phyloP scores from a whole-genome alignment of 1,140 invertebrate genomes.

The Pachypeltis micranthus region DNA sequence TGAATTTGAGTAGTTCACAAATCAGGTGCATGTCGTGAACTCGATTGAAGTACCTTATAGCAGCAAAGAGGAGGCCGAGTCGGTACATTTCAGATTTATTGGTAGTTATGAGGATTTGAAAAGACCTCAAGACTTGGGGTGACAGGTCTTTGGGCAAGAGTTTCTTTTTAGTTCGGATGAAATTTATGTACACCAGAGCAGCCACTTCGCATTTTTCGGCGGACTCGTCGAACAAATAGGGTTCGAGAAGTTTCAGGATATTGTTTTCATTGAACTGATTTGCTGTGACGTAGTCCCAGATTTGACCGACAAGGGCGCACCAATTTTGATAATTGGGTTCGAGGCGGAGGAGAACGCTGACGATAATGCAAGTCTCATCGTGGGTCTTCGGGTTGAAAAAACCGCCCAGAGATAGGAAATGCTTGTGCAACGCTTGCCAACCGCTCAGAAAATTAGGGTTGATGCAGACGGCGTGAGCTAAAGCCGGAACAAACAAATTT shows the following conservation, averaged over 20 bases:
- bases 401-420: background rate
- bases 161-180: background rate
- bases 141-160: background rate
- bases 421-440: slow-evolving; percentile 1
- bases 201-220: background rate
- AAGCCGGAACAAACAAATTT: background rate
- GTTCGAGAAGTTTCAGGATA: background rate
- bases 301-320: background rate
- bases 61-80: background rate
- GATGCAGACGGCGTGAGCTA: background rate
- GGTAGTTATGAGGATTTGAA: background rate
- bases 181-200: background rate
- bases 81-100: background rate
- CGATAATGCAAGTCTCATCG: background rate
- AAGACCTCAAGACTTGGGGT: background rate
- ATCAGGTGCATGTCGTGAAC: background rate
- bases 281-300: background rate
- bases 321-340: background rate
- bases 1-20: background rate
- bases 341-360: background rate
- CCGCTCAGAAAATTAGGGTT: background rate
- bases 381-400: background rate
- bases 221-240: background rate
- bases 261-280: background rate
- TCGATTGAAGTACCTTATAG: background rate